A percentile compares a stretch with the other conserved stretches of the same genome.
Evolutionary conservation across 1,140 invertebrate species (phyloP).

Genomic region (Monomorium pharaonis): DNA sequence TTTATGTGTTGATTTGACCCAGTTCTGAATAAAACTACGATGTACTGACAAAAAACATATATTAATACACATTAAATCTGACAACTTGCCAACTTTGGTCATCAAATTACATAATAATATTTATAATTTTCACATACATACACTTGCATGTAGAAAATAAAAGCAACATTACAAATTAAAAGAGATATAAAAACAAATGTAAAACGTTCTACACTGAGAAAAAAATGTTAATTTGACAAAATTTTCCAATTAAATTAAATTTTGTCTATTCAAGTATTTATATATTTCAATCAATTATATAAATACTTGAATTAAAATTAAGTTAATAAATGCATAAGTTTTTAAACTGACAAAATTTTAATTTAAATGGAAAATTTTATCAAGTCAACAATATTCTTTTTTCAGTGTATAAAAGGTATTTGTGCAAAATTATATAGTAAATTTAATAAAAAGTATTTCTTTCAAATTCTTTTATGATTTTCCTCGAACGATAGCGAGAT

Average conservation of each 20-base stretch:
- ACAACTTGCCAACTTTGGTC: not conserved
- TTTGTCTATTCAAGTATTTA: too few relatives aligned
- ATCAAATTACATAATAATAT: not conserved
- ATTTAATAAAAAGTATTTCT: not conserved
- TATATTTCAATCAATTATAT: too few relatives aligned
- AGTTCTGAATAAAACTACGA: not conserved
- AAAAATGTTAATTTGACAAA: too few relatives aligned
- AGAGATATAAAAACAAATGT: not conserved
- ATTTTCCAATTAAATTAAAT: too few relatives aligned
- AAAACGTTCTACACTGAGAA: not conserved
- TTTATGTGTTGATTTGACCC: not conserved
- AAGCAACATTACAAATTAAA: not conserved
- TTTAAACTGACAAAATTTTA: too few relatives aligned
- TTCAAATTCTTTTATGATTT: slow-evolving; percentile 14
- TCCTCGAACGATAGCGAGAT: slow-evolving; percentile 78
- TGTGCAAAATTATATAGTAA: not conserved
- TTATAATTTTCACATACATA: slow-evolving; percentile 18
- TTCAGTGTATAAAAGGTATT: not conserved
- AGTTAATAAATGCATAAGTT: too few relatives aligned
- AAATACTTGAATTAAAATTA: too few relatives aligned
- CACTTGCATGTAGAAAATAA: not conserved
- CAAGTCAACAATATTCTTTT: too few relatives aligned
- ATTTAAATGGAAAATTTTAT: too few relatives aligned
- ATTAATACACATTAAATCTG: not conserved
- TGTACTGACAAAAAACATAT: slow-evolving; percentile 1